Evolutionary conservation across 1,140 invertebrate species (phyloP).

Genomic region (Drosophila watanabei): DNA sequence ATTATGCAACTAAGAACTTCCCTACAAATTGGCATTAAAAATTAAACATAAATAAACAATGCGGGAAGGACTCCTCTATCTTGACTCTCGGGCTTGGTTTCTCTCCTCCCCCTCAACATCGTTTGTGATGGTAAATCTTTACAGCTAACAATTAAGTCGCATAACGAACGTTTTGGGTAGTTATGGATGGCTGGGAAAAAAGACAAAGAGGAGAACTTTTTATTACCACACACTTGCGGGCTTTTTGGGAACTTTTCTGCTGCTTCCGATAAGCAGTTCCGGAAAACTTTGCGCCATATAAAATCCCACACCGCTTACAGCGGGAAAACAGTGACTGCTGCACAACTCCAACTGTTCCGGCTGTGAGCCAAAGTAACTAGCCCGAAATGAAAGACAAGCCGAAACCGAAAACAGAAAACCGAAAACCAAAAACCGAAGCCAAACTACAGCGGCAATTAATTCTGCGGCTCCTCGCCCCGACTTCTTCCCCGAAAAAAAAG

Average conservation of each 20-base stretch:
- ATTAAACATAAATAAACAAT: constrained; percentile 51
- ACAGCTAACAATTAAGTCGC: constrained; percentile 83
- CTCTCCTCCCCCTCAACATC: neutral
- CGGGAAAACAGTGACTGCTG: constrained; percentile 55
- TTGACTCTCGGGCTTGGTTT: neutral
- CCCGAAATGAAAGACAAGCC: constrained; percentile 58
- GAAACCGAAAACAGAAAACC: constrained; percentile 30
- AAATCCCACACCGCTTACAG: constrained; percentile 38
- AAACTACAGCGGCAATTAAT: constrained; percentile 76
- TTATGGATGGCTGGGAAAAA: constrained; percentile 58
- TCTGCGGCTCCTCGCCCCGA: constrained; percentile 36
- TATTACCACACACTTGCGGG: constrained; percentile 83
- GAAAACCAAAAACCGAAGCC: constrained; percentile 44
- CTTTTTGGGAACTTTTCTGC: constrained; percentile 73
- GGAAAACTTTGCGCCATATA: constrained; percentile 63
- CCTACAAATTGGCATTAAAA: constrained; percentile 32
- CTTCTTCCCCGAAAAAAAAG: neutral
- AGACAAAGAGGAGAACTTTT: constrained; percentile 64
- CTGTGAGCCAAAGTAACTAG: constrained; percentile 59
- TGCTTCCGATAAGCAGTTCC: constrained; percentile 74
- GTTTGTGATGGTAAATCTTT: constrained; percentile 71
- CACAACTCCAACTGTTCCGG: constrained; percentile 63
- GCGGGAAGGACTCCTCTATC: neutral
- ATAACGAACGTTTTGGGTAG: constrained; percentile 78
- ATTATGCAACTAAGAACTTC: constrained; percentile 8